Evolutionary conservation across 1,140 invertebrate genomes (phyloP), one percentile per base, ranked within the genome.

Genomic region (Cotesia chilonis): DNA sequence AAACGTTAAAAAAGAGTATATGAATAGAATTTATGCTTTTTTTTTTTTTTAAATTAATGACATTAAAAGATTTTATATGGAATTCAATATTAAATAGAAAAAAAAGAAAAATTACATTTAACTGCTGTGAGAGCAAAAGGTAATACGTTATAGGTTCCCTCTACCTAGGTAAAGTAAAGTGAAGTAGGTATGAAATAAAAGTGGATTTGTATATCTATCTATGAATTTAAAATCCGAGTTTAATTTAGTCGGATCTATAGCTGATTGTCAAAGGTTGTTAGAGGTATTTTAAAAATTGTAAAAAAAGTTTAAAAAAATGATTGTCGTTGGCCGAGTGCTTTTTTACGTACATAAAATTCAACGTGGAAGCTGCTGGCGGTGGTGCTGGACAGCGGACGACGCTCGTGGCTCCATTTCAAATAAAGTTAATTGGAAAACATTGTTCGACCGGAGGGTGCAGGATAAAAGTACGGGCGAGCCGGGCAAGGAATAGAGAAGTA

Each of bases 381-480:
- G 35, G 67, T 54, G 47, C 9, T 9, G 20, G 14, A 70, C 73
- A 63, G 68, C 68, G 55, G 60, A 71, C 67, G 74, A 70, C 70
- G 71, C 65, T 61, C 41, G 70, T 77, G 77, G 79, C 77, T 80
- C 83, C 77, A 86, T 85, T 84, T 83, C 81, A 77, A 85, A 82
- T 82, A 83, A 83, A 86, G 80, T 85, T 85, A 83, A 85, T 85
- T 84, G 84, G 81, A 82, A 82, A 84, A 82, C 79, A 83, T 79
- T 78, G 83, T 81, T 80, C 79, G 77, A 71, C 76, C 76, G 68
- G 68, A 63, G 55, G 71, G 77, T 54, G 74, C 59, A 68, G 68
- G 73, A 73, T 59, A 68, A 73, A 67, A 68, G 72, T 60, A 74
- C 66, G 66, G 74, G 73, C 9, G 41, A 71, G 75, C 67, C 51